phyloP scores from a whole-genome alignment of 2,797 vertebrate genomes.

The Sebastes miniatus region DNA sequence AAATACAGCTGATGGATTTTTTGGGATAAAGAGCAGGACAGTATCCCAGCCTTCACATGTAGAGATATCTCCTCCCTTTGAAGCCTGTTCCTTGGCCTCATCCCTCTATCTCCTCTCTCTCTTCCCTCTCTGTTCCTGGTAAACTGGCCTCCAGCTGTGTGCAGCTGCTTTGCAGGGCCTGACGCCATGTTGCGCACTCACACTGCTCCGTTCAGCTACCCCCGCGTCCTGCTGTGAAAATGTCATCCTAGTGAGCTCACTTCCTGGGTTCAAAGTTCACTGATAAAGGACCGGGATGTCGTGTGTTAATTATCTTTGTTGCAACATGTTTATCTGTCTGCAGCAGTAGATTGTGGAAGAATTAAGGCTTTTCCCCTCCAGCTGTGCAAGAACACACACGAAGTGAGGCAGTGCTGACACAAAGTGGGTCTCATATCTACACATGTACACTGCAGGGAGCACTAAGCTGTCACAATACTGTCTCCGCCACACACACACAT shows the following conservation, averaged over 20 bases:
- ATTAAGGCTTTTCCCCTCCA: neutral
- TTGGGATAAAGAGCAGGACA: neutral
- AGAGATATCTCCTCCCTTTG: conserved; percentile 25
- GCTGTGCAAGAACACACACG: conserved; percentile 22
- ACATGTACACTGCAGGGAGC: conserved; percentile 53
- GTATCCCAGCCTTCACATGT: neutral
- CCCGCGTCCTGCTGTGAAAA: conserved; percentile 49
- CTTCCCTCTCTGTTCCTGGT: conserved; percentile 38
- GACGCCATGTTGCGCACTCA: conserved; percentile 73
- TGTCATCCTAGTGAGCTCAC: conserved; percentile 58
- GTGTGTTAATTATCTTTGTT: conserved; percentile 60
- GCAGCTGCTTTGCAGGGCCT: conserved; percentile 79
- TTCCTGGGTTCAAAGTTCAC: conserved; percentile 73
- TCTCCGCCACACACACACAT: conserved; percentile 20
- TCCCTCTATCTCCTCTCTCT: conserved; percentile 34
- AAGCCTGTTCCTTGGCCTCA: conserved; percentile 33
- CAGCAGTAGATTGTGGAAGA: conserved; percentile 6
- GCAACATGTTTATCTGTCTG: conserved; percentile 38
- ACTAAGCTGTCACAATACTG: conserved; percentile 63
- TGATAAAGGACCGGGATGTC: conserved; percentile 54
- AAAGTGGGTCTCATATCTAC: conserved; percentile 40
- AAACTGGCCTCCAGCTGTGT: conserved; percentile 79
- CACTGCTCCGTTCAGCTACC: conserved; percentile 53
- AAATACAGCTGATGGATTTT: conserved; percentile 1
- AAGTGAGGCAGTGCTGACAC: conserved; percentile 28